phyloP scores from a whole-genome alignment of 2,797 vertebrate species.

The Tauraco hartlaubi region DNA sequence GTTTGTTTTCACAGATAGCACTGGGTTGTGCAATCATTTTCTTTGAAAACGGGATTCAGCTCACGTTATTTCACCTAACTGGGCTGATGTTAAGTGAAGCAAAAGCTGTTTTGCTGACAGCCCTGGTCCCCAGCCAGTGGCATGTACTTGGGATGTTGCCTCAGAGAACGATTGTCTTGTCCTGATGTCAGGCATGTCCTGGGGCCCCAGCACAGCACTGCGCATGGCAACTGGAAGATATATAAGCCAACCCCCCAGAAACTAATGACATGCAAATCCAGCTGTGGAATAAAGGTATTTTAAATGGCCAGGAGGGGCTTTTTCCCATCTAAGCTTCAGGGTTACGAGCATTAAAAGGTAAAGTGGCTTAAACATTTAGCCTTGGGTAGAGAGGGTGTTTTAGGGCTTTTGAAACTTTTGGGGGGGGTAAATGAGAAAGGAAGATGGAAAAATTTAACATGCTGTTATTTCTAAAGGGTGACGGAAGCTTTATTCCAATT shows the following conservation, averaged over 20 bases:
- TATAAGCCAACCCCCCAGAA: background rate
- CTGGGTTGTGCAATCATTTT: slow-evolving; percentile 53
- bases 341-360: background rate
- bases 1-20: slow-evolving; percentile 61
- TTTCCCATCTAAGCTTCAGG: background rate
- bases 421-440: background rate
- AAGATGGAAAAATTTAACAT: background rate
- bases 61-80: slow-evolving; percentile 43
- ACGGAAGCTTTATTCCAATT: background rate
- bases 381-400: background rate
- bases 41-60: slow-evolving; percentile 17
- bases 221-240: background rate
- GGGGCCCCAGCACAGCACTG: background rate
- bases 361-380: background rate
- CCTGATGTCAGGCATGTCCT: background rate
- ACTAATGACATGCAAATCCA: background rate
- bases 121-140: background rate
- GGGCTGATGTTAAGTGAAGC: slow-evolving; percentile 25
- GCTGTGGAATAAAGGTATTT: background rate
- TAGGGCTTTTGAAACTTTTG: background rate
- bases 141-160: background rate
- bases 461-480: background rate
- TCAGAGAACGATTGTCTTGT: background rate
- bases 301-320: background rate
- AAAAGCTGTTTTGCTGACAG: slow-evolving; percentile 38